Evolutionary conservation across 1,140 invertebrate genomes (phyloP), one percentile per base, ranked within the genome.

Genomic region (Notospermus geniculatus): DNA sequence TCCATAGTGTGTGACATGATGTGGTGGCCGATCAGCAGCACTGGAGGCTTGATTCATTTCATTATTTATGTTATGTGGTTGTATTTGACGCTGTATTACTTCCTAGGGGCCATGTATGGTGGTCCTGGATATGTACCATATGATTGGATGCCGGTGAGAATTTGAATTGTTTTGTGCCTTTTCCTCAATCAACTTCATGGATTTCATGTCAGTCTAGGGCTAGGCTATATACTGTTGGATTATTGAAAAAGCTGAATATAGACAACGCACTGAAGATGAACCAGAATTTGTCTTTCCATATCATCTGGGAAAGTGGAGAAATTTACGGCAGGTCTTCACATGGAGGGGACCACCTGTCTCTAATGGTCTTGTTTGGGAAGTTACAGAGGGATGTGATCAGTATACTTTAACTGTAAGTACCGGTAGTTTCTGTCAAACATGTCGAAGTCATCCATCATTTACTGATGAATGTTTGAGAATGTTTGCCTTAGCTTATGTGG

Each of bases 401-500:
- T 97, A 90, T 78, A 90, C 92, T 30, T 83, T 98, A 62, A 97
- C 95, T 25, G 94, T 97, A 84, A 86, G 85, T 77, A n/a, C n/a
- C n/a, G 7, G n/a, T n/a, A n/a, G n/a, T n/a, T n/a, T n/a, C n/a
- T n/a, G n/a, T n/a, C n/a, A n/a, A n/a, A n/a, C n/a, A n/a, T n/a
- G n/a, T n/a, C n/a, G n/a, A n/a, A n/a, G n/a, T n/a, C n/a, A n/a
- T n/a, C n/a, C n/a, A n/a, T n/a, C n/a, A n/a, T n/a, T n/a, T n/a
- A n/a, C n/a, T n/a, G n/a, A n/a, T n/a, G n/a, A n/a, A n/a, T n/a
- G n/a, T n/a, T n/a, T n/a, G n/a, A n/a, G n/a, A n/a, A n/a, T n/a
- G n/a, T 23, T 9, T 50, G 4, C n/a, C 25, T 27, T 50, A 50
- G 27, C 60, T 77, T 78, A n/a, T n/a, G n/a, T n/a, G n/a, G n/a